Evolutionary conservation across 2,113 vertebrate genomes (phyloP).

Genomic region (Prunella fulvescens): DNA sequence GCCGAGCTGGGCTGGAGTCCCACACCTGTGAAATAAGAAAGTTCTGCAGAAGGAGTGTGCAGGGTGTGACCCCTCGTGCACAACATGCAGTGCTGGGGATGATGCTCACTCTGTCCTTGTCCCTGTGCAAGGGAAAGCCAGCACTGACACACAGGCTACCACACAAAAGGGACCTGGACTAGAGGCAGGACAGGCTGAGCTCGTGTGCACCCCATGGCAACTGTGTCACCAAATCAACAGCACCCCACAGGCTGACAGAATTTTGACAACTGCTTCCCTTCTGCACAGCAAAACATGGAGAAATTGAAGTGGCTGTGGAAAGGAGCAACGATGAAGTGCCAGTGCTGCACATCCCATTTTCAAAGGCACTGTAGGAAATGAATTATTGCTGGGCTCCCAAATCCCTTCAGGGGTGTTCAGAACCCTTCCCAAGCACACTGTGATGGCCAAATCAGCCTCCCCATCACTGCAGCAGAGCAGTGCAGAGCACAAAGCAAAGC

Average conservation of each 20-base stretch:
- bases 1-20: neutral
- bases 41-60: neutral
- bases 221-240: neutral
- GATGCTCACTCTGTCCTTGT: neutral
- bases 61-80: too few relatives aligned
- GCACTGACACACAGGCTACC: neutral
- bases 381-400: neutral
- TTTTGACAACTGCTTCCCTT: neutral
- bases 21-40: neutral
- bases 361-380: neutral
- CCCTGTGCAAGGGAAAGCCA: neutral
- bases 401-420: neutral
- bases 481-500: neutral
- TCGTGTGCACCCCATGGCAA: neutral
- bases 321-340: neutral
- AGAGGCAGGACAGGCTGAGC: neutral
- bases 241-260: neutral
- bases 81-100: neutral
- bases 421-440: neutral
- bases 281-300: neutral
- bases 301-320: neutral
- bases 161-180: neutral
- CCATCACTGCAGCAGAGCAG: neutral
- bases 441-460: neutral
- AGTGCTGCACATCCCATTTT: neutral